Evolutionary conservation across 2,888 invertebrate genomes (phyloP).

Genomic region (Clivina fossor): DNA sequence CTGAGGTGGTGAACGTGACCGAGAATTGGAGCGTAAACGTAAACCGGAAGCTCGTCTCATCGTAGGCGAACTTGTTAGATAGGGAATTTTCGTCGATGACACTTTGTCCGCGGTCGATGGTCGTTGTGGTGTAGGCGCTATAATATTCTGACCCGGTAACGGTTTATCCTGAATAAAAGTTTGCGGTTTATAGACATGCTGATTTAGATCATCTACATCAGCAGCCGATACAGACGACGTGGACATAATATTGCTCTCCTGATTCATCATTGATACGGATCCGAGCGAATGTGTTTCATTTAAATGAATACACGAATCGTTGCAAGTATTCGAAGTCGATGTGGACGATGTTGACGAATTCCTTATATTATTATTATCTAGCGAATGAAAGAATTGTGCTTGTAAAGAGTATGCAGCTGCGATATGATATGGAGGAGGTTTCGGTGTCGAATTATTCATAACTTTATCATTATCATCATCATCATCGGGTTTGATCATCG

Average conservation of each 20-base stretch:
- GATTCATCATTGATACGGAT: too few species aligned
- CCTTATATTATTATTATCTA: too few species aligned
- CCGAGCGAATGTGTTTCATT: too few species aligned
- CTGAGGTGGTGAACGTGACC: too few species aligned
- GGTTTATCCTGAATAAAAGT: constrained; percentile 40
- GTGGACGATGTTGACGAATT: neutral
- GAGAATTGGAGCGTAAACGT: neutral
- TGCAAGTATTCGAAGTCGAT: too few species aligned
- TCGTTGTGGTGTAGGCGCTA: constrained; percentile 40
- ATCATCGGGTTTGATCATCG: constrained; percentile 44
- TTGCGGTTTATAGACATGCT: constrained; percentile 32
- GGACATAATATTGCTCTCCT: too few species aligned
- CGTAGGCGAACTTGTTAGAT: constrained; percentile 8
- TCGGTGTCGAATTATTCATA: too few species aligned
- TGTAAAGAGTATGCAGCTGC: constrained; percentile 82
- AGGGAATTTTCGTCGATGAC: constrained; percentile 3
- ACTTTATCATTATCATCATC: neutral
- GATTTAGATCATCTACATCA: constrained; percentile 11
- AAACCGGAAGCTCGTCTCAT: neutral
- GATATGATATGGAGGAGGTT: constrained; percentile 85
- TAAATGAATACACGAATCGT: too few species aligned
- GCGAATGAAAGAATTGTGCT: constrained; percentile 67
- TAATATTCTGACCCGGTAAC: constrained; percentile 34
- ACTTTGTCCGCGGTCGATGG: constrained; percentile 11
- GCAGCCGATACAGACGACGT: too few species aligned